Percentiles rank a stretch among this genome's conserved stretches.
Conservation (phyloP, 2,797 vertebrate species). For the Schizothorax lantsangensis region DNA sequence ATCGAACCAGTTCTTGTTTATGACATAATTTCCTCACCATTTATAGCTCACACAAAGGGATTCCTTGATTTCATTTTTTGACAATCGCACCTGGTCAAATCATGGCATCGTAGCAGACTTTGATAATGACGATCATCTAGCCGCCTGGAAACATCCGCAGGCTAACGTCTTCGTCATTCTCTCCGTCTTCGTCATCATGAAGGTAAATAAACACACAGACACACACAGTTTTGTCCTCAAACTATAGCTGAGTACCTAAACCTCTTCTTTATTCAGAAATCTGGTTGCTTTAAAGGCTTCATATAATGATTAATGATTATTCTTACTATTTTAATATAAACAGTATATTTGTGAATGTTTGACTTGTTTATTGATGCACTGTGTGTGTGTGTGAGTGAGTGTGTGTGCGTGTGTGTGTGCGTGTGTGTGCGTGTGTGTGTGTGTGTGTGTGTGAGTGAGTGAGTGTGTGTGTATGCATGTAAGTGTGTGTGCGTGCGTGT, state of each 20-base stretch:
- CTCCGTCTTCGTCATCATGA: constrained; percentile 93
- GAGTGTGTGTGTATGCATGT: too few species aligned
- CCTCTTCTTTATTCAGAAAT: neutral
- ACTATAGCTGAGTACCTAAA: neutral
- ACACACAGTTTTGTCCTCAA: neutral
- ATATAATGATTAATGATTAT: neutral
- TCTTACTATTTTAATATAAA: neutral
- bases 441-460: too few species aligned
- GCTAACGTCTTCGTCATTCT: constrained; percentile 92
- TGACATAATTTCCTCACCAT: constrained; percentile 9
- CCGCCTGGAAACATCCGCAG: constrained; percentile 90
- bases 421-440: fast-evolving
- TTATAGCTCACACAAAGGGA: constrained; percentile 93
- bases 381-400: neutral
- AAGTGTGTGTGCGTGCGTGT: neutral
- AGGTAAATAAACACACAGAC: constrained; percentile 73
- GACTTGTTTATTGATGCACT: neutral
- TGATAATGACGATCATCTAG: constrained; percentile 82
- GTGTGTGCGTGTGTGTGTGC: too few species aligned
- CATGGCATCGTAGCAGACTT: constrained; percentile 88
- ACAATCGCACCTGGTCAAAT: constrained; percentile 94
- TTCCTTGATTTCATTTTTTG: constrained; percentile 90
- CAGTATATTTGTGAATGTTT: neutral
- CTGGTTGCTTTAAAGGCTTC: neutral
- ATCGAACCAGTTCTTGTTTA: neutral